Evolutionary conservation across 2,113 vertebrate genomes (phyloP), one percentile per base, ranked within the genome.

Genomic region (Triplophysa tibetana): DNA sequence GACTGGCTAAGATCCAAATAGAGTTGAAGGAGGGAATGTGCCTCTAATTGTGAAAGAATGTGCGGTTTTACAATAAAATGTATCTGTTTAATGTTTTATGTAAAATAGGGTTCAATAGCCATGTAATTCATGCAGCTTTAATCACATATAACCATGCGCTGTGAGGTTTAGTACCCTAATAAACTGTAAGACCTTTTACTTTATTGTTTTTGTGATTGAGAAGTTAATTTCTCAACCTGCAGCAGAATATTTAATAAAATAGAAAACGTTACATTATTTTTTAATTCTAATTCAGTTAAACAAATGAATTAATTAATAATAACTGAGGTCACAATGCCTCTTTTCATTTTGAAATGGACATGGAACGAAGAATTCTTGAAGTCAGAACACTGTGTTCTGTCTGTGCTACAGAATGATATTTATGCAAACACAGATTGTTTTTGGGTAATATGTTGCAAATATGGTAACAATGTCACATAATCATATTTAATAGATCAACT

Each of bases 1-100:
- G 70, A 58, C 72, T 61, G 74, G 17, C 78, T 60, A 9, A 56
- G 54, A 56, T n/a, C 54, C 54, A 56, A 56, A 56, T 6, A 19
- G 54, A 56, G 54, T 56, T 38, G 11, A 10, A 60, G 12, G 7
- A 24, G 12, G 54, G 70, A 73, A 60, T 60, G 33, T 73, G 52
- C 52, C 70, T 41, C n/a, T 43, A 73, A 73, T 41, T 41, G 54
- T 73, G 58, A 60, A 73, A 70, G 70, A 73, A 73, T 60, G 29
- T 73, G 54, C 16, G 70, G 70, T 73, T 73, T 73, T 41, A 73
- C 54, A 60, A 73, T 73, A 73, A 73, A 70, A 43, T 41, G 7
- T 54, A 41, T 16, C 54, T 60, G 70, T 56, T 56, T 60, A 38
- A 73, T 10, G 29, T 73, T 73, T 73, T 41, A 73, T 58, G 41